Base-by-base conservation (phyloP, 1,140 invertebrate species). In the Drosophila kanapiae region DNA sequence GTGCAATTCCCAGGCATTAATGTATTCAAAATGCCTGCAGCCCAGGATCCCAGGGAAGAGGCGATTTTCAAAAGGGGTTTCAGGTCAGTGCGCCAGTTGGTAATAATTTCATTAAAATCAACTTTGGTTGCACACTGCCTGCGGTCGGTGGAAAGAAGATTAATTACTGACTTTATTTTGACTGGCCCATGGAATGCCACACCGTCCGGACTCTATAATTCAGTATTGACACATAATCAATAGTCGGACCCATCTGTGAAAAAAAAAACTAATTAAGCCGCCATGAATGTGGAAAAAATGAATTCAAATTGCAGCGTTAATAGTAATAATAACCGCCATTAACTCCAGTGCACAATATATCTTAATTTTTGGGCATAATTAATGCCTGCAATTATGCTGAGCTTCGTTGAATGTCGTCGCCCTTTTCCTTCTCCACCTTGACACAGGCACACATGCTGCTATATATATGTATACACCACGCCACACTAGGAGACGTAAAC, bases 351-450 rank as follows among this genome's bases (percentile, higher is more conserved):
- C 65, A 75, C 63, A 84, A 88, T 84, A 78, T 75, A 88, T 84
- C 81, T 88, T 75, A 75, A 88, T 88, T 84, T 69, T 69, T 75
- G 69, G 61, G 56, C 74, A 81, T 84, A 90, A 90, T 90, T 88
- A 90, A 88, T 88, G 85, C 27, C 48, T 49, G 69, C 85, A 71
- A 88, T 88, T 88, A 80, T 75, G 74, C 64, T 63, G 48, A 56
- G 65, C 67, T 61, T 64, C 16, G 40, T 57, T 65, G 68, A 14
- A 60, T 80, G 68, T 51, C 51, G 11, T 38, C n/a, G 33, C 35
- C 53, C n/a, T 56, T 56, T 27, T 9, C 43, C 60, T 57, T 58
- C 31, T 53, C 53, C 64, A 59, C 70, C 51, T 62, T 57, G 49
- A 29, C 51, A 38, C 9, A 63, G 64, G 64, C 47, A 64, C 67